Percentiles rank a stretch among this genome's conserved stretches.
These are phyloP conservation scores for Cheirogaleus major DNA, from an alignment of 2,797 vertebrate species.

Conservation along the genomic window DNA sequence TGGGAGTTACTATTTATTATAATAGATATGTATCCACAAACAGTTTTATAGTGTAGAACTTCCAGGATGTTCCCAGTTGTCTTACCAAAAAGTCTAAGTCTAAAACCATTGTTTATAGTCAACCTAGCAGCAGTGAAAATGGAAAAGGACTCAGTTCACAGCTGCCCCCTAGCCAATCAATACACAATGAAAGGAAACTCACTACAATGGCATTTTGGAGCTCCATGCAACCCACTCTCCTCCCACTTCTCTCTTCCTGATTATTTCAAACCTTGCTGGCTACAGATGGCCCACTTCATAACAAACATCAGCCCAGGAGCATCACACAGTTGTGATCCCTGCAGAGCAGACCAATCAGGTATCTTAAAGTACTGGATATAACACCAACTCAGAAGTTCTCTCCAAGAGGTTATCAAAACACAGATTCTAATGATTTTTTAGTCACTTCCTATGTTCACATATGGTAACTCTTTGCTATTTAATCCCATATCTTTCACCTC, in stretches of 20 bases:
- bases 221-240: neutral
- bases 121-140: neutral
- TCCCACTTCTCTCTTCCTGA: neutral
- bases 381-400: neutral
- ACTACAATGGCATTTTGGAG: neutral
- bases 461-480: neutral
- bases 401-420: neutral
- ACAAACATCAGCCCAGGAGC: neutral
- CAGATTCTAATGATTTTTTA: neutral
- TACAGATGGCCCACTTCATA: conserved; percentile 6
- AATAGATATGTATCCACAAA: neutral
- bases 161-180: neutral
- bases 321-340: neutral
- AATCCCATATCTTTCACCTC: neutral
- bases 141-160: neutral
- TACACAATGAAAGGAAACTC: conserved; percentile 65
- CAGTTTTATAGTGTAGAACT: neutral
- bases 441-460: neutral
- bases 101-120: neutral
- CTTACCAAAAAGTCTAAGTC: neutral
- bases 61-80: neutral
- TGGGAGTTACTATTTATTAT: neutral
- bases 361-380: neutral
- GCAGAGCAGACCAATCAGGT: neutral
- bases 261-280: conserved; percentile 25